phyloP scores from a whole-genome alignment of 2,113 vertebrate species.

The Oxyruncus cristatus region DNA sequence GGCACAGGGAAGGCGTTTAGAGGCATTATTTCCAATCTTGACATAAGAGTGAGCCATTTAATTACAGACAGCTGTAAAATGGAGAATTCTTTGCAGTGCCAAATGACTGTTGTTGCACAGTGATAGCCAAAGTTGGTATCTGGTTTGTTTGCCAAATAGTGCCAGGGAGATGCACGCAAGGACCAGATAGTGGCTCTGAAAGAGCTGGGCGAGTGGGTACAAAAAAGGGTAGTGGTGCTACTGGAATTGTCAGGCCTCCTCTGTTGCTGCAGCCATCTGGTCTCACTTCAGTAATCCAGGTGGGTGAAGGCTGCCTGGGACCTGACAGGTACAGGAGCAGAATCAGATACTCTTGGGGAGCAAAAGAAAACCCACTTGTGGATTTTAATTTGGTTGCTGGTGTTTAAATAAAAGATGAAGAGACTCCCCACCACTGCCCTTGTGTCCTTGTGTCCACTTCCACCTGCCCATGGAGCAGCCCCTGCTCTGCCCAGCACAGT shows the following conservation, averaged over 20 bases:
- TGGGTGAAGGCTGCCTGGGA: neutral
- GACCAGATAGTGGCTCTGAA: neutral
- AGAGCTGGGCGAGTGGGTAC: neutral
- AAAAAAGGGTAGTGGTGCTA: neutral
- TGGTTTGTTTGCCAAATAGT: neutral
- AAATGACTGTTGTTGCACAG: neutral
- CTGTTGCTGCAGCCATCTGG: neutral
- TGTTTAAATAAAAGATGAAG: neutral
- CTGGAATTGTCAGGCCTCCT: neutral
- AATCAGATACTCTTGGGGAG: neutral
- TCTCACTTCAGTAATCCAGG: neutral
- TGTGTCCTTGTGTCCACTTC: neutral
- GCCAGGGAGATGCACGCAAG: neutral
- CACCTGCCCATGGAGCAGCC: rapidly evolving
- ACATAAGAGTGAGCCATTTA: neutral
- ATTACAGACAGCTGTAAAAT: constrained; percentile 20
- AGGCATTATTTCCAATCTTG: neutral
- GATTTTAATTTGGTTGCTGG: neutral
- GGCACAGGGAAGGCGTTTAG: rapidly evolving
- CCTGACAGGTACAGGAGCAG: neutral
- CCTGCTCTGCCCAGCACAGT: neutral
- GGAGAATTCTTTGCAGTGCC: neutral
- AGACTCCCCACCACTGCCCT: neutral
- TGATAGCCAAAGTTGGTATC: neutral
- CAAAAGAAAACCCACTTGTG: neutral